A percentile compares a stretch with the other conserved stretches of the same genome.
Conservation (phyloP, 37 sponge, comb jelly and placozoan species). For the Halichondria panicea region DNA sequence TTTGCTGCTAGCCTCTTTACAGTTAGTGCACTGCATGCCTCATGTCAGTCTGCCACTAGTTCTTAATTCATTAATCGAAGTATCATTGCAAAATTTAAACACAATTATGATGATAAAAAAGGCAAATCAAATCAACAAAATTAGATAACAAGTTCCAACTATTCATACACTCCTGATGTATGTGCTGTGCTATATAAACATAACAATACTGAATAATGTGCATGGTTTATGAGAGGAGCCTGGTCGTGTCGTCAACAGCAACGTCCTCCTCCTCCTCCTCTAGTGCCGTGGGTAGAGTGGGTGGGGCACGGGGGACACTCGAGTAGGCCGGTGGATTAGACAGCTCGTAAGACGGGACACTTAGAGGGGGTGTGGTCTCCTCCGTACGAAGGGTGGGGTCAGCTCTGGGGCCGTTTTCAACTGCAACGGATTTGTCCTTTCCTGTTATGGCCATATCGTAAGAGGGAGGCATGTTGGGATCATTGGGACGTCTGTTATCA, state of each 20-base stretch:
- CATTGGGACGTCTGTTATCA: conserved; percentile 5
- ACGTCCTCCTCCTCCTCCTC: not conserved
- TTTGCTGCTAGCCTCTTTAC: no score
- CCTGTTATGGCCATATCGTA: conserved; percentile 60
- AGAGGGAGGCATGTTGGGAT: conserved; percentile 58
- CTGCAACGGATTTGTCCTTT: conserved; percentile 35
- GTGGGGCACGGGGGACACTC: not conserved
- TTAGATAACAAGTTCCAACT: no score
- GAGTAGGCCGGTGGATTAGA: conserved; percentile 36
- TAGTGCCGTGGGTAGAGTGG: not conserved
- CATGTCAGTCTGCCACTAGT: no score
- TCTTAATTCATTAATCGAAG: no score
- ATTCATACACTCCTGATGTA: no score
- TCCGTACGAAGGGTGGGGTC: not conserved
- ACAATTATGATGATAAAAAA: no score
- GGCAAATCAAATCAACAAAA: no score
- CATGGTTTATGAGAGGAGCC: conserved; percentile 16
- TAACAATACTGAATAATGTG: no score
- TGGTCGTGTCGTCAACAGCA: conserved; percentile 1
- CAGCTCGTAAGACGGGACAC: no score
- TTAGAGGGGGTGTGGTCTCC: not conserved
- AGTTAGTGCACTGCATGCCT: no score
- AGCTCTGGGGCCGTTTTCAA: conserved; percentile 9
- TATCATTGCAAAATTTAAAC: no score
- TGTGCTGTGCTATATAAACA: no score